Conservation (phyloP, 1,140 invertebrate species). For the Sarcophaga bullata region DNA sequence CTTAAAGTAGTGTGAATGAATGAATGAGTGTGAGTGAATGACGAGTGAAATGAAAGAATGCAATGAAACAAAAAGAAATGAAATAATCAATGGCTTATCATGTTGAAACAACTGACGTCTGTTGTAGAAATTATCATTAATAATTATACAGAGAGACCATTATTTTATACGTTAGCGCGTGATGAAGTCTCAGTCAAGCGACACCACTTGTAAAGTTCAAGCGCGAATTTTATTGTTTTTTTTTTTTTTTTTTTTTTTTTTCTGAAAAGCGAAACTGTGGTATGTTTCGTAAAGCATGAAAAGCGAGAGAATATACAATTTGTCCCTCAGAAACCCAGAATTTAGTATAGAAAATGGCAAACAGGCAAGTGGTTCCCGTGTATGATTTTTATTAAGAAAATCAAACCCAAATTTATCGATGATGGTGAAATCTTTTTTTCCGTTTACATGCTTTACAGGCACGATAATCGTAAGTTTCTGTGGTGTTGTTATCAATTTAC, state of each 20-base stretch:
- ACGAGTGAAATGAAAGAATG: too few species aligned
- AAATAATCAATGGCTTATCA: background rate
- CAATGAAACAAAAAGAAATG: background rate
- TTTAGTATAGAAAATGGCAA: too few species aligned
- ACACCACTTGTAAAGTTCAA: too few species aligned
- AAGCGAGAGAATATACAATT: too few species aligned
- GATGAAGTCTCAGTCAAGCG: background rate
- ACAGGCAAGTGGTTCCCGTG: too few species aligned
- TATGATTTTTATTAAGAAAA: too few species aligned
- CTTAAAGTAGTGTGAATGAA: background rate
- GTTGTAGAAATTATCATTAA: constrained; percentile 36
- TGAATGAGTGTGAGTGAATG: too few species aligned
- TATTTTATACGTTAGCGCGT: background rate
- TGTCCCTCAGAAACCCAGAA: too few species aligned
- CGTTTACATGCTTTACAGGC: background rate
- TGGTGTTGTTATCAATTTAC: background rate
- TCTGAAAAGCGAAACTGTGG: too few species aligned
- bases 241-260: too few species aligned
- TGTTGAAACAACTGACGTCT: constrained; percentile 25
- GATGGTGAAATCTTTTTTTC: background rate
- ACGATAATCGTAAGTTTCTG: background rate
- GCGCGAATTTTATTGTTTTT: too few species aligned
- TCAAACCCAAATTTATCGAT: background rate
- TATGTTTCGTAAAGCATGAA: too few species aligned
- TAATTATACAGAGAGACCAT: constrained; percentile 26